Conservation (phyloP, 2,113 vertebrate species). For the Agapornis roseicollis region DNA sequence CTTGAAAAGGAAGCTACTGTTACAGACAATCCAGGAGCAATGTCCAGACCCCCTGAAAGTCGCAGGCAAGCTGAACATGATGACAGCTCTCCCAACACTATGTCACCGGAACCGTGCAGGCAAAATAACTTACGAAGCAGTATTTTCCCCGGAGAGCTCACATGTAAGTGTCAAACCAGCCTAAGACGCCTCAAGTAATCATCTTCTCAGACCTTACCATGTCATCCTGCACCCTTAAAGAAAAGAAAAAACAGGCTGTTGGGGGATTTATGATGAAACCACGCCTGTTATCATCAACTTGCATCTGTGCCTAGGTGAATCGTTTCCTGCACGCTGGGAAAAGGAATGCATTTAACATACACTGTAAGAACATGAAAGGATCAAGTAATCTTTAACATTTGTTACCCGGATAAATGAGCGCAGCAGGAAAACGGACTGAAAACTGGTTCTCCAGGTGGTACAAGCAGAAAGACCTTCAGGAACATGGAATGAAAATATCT, state of each 20-base stretch:
- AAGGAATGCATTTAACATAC: neutral
- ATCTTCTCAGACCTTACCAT: neutral
- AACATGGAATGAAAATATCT: neutral
- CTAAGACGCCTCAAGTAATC: conserved; percentile 19
- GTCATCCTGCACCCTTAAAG: neutral
- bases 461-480: neutral
- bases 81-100: neutral
- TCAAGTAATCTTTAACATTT: neutral
- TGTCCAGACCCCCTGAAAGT: neutral
- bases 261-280: neutral
- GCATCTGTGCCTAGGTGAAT: neutral
- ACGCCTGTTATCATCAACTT: neutral
- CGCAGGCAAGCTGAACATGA: neutral
- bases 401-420: neutral
- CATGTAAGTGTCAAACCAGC: neutral
- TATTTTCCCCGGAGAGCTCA: neutral
- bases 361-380: neutral
- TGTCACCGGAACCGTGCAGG: neutral
- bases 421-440: neutral
- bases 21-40: neutral
- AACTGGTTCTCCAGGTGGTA: neutral
- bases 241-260: neutral
- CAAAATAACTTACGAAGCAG: neutral
- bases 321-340: neutral
- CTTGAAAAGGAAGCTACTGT: neutral